Evolutionary conservation across 92 coral and sea anemone genomes (phyloP), one percentile per base, ranked within the genome.

Genomic region (Chrysogorgia sp.): DNA sequence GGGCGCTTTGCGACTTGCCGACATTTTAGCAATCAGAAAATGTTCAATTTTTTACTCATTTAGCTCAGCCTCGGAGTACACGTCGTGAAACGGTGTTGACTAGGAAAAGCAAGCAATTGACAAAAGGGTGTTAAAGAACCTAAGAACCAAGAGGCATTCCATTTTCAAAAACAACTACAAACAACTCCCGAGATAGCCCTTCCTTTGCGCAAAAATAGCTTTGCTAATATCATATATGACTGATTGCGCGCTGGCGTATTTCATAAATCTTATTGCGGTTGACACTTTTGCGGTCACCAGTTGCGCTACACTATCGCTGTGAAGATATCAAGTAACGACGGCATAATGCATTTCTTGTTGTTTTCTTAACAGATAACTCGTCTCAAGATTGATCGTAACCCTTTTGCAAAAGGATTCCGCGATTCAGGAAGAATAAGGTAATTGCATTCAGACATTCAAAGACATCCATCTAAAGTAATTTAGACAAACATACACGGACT

Each of bases 341-440:
- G 5, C 24, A 31, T 43, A 7, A 40, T 15, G 55, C 21, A 9
- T 10, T 34, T 7, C 21, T 63, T 64, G 40, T 57, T 22, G 52
- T 22, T 41, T 31, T 72, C 50, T 24, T 45, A 61, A 48, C 47
- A 94, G 98, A 94, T 94, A 53, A 94, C 98, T 17, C 97, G 98
- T 22, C 83, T 94, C 62, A 94, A 94, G 81, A 94, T 94, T 68
- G 98, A 94, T 86, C 90, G 97, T 65, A 94, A 94, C 45, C 98
- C 98, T 0, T 94, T 94, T 64, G 98, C 98, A 1, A 94, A 94
- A 70, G 98, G 98, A 32, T 94, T 94, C 65, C 88, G 98, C 43
- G 98, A 94, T 79, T 92, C 98, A 0, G 98, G 98, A 23, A 45
- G 98, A 63, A 88, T 94, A 47, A 76, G 98, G 98, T 93, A 17